Percentiles rank a stretch among this genome's conserved stretches.
phyloP scores from a whole-genome alignment of 2,797 vertebrate genomes.

The Periparus ater region DNA sequence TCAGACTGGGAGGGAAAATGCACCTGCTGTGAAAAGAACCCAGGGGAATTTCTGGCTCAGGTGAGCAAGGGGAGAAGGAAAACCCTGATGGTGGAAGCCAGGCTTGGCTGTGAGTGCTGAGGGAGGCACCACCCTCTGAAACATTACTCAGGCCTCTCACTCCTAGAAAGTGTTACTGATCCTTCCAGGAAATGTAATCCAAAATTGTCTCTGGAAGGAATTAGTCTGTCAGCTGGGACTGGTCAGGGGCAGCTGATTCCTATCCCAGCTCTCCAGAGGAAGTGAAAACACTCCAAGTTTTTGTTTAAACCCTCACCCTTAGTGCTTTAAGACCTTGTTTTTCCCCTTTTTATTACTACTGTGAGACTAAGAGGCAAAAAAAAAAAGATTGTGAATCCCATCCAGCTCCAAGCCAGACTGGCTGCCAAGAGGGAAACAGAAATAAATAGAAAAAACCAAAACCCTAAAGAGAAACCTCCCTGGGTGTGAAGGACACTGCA shows the following conservation, averaged over 20 bases:
- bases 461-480: neutral
- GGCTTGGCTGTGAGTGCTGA: neutral
- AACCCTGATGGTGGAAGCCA: neutral
- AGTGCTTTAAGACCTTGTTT: neutral
- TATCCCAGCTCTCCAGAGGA: neutral
- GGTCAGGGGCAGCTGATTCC: neutral
- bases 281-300: neutral
- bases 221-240: neutral
- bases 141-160: neutral
- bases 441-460: neutral
- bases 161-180: neutral
- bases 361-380: neutral
- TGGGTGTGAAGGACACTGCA: neutral
- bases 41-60: neutral
- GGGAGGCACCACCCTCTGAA: neutral
- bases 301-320: neutral
- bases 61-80: neutral
- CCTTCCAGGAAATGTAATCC: neutral
- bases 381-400: neutral
- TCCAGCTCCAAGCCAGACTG: neutral
- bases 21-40: neutral
- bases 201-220: neutral
- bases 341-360: neutral
- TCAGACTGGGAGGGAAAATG: neutral
- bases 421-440: neutral